phyloP scores from a whole-genome alignment of 2,797 vertebrate genomes.

The Danio tinwini region DNA sequence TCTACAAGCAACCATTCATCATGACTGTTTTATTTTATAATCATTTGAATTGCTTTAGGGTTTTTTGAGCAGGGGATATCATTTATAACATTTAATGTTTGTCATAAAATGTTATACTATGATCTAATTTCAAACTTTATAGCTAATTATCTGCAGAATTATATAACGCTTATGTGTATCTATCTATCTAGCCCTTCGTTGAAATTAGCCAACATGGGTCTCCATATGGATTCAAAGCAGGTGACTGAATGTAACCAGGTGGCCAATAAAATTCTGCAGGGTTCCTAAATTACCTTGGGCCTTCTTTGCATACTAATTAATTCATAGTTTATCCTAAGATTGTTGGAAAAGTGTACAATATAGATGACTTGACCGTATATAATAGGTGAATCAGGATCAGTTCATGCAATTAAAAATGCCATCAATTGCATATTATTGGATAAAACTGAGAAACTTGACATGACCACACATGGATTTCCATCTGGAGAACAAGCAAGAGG shows the following conservation, averaged over 20 bases:
- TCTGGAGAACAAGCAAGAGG: background rate
- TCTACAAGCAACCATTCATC: background rate
- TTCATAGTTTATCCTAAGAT: background rate
- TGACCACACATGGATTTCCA: constrained; percentile 3
- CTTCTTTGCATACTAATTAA: background rate
- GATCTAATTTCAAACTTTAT: background rate
- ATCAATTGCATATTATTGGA: background rate
- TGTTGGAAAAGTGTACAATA: background rate
- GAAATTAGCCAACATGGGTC: background rate
- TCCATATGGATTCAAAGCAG: background rate
- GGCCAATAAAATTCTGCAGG: background rate
- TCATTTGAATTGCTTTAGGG: background rate
- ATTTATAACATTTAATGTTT: background rate
- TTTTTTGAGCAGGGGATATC: background rate
- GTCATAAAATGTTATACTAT: background rate
- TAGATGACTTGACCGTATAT: background rate
- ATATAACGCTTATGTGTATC: background rate
- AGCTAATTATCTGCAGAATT: background rate
- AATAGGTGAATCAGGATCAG: background rate
- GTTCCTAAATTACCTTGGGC: background rate
- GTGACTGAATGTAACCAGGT: background rate
- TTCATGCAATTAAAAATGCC: background rate
- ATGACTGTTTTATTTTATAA: background rate
- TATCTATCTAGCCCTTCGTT: background rate
- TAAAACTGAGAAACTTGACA: background rate